These are phyloP conservation scores for Cinara cedri DNA, from an alignment of 2,888 invertebrate genomes.

Conservation along the genomic window DNA sequence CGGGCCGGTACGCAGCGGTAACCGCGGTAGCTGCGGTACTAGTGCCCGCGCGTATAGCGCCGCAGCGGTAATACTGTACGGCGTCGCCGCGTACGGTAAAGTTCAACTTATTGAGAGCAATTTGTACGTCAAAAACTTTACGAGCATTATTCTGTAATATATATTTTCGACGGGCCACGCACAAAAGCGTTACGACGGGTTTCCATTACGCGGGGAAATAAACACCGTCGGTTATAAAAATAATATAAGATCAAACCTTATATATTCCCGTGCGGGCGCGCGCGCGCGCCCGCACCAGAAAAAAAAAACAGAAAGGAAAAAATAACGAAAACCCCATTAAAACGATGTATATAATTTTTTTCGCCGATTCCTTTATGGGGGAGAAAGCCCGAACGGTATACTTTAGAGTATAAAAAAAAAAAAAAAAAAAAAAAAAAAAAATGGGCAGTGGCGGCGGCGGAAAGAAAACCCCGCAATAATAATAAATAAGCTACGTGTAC, in stretches of 20 bases:
- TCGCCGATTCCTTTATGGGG: background rate
- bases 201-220: constrained; percentile 21
- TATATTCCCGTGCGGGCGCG: background rate
- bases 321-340: constrained; percentile 43
- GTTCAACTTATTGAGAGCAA: constrained; percentile 28
- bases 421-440: too few species aligned
- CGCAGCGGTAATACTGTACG: too few species aligned
- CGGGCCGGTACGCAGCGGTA: background rate
- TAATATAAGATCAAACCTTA: constrained; percentile 36
- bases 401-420: too few species aligned
- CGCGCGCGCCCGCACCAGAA: too few species aligned
- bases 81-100: too few species aligned
- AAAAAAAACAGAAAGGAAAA: too few species aligned
- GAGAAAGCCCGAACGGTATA: constrained; percentile 9
- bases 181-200: constrained; percentile 1
- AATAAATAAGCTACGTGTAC: too few species aligned
- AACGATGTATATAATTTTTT: background rate
- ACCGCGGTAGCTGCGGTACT: background rate
- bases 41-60: background rate
- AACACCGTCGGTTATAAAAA: constrained; percentile 37
- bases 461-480: too few species aligned
- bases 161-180: background rate
- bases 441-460: too few species aligned
- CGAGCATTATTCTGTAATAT: constrained; percentile 21
- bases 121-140: constrained; percentile 33